Percentiles rank a stretch among this genome's conserved stretches.
These are phyloP conservation scores for Oscheius onirici DNA, from an alignment of 2,888 invertebrate species.

Conservation along the genomic window DNA sequence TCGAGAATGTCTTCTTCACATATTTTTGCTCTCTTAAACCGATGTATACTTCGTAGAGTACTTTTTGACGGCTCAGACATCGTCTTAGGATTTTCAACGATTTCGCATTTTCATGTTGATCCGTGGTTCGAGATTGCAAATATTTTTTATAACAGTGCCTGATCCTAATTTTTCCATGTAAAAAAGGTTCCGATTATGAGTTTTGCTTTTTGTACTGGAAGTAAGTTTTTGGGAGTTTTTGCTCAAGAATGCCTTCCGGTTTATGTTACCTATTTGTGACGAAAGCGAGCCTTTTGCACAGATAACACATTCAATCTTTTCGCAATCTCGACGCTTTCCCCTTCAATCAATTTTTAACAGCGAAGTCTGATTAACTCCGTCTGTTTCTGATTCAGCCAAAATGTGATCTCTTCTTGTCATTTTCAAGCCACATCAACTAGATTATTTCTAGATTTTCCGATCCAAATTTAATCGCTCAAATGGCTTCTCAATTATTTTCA, in stretches of 20 bases:
- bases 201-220: background rate
- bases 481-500: background rate
- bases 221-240: background rate
- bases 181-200: too few species aligned
- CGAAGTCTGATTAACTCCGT: background rate
- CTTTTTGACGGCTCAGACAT: too few species aligned
- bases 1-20: slow-evolving; percentile 7
- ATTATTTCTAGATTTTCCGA: background rate
- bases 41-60: background rate
- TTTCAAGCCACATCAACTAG: background rate
- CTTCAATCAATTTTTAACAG: background rate
- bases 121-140: too few species aligned
- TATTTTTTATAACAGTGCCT: too few species aligned
- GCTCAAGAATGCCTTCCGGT: slow-evolving; percentile 13
- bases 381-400: background rate
- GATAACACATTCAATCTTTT: background rate
- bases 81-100: too few species aligned
- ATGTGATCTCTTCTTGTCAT: background rate
- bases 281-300: background rate
- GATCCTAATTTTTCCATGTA: too few species aligned
- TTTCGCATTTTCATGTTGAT: too few species aligned
- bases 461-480: slow-evolving; percentile 5
- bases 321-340: background rate
- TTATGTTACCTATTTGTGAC: background rate
- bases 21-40: background rate